Conservation (phyloP, 2,113 vertebrate species). For the Manacus vitellinus region DNA sequence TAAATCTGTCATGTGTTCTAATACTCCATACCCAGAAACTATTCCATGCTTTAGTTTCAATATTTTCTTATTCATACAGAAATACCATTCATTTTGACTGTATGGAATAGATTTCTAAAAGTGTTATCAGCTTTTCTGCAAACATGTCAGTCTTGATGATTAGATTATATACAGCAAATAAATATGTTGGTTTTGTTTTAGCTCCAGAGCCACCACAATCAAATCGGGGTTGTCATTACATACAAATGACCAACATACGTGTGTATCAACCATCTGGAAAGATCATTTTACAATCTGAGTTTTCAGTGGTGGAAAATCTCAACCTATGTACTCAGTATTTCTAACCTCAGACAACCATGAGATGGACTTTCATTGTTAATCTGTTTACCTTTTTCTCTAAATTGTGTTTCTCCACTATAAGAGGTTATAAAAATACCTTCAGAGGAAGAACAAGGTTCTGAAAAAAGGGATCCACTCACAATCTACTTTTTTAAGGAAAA, state of each 20-base stretch:
- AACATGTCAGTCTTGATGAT: neutral
- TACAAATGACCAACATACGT: neutral
- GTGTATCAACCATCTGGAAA: neutral
- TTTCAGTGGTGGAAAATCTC: neutral
- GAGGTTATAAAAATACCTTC: neutral
- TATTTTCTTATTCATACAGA: neutral
- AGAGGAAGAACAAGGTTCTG: neutral
- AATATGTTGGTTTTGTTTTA: neutral
- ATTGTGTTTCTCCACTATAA: neutral
- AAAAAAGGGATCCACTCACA: neutral
- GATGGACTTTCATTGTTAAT: neutral
- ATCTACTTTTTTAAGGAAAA: neutral
- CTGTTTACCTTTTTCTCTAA: neutral
- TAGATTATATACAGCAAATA: neutral
- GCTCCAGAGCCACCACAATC: neutral
- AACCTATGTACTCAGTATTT: neutral
- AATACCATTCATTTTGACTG: neutral
- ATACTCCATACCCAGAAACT: neutral
- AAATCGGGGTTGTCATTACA: neutral
- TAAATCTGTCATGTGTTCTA: neutral
- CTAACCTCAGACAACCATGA: neutral
- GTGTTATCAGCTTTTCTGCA: neutral
- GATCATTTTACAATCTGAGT: neutral
- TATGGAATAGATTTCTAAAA: neutral
- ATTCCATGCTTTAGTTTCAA: neutral